A percentile compares a stretch with the other conserved stretches of the same genome.
Conservation (phyloP, 2,113 vertebrate genomes). For the Salminus brasiliensis region DNA sequence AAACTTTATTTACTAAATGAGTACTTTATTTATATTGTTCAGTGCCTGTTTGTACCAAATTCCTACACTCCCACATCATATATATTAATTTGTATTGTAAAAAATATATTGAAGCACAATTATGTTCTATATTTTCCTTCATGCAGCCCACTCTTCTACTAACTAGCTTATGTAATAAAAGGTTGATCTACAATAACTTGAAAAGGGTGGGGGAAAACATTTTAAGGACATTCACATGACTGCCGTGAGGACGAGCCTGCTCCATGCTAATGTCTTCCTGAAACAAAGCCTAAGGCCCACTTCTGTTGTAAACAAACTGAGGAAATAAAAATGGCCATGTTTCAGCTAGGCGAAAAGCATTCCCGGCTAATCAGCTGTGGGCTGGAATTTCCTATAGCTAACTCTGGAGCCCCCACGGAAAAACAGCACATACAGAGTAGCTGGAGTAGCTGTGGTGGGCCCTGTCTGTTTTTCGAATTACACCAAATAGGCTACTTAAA, state of each 20-base stretch:
- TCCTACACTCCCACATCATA: too few relatives aligned
- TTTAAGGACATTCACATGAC: conserved; percentile 10
- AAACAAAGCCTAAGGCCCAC: background rate
- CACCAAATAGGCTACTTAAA: background rate
- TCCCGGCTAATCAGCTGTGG: background rate
- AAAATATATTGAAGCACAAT: too few relatives aligned
- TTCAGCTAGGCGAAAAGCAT: background rate
- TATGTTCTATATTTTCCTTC: too few relatives aligned
- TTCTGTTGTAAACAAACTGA: background rate
- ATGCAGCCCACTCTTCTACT: background rate
- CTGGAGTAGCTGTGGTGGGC: background rate
- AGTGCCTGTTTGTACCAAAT: too few relatives aligned
- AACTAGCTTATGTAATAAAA: background rate
- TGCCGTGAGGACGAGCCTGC: background rate
- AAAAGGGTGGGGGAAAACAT: conserved; percentile 3
- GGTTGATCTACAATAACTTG: background rate
- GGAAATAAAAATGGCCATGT: conserved; percentile 16
- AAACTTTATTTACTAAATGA: too few relatives aligned
- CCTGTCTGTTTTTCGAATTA: background rate
- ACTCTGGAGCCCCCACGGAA: background rate
- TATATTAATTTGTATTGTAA: too few relatives aligned
- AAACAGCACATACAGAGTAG: background rate
- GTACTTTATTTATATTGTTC: too few relatives aligned
- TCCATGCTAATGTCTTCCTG: background rate
- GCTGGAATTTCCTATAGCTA: background rate